Base-by-base conservation (phyloP, 2,888 invertebrate species). In the Biston stratarius region DNA sequence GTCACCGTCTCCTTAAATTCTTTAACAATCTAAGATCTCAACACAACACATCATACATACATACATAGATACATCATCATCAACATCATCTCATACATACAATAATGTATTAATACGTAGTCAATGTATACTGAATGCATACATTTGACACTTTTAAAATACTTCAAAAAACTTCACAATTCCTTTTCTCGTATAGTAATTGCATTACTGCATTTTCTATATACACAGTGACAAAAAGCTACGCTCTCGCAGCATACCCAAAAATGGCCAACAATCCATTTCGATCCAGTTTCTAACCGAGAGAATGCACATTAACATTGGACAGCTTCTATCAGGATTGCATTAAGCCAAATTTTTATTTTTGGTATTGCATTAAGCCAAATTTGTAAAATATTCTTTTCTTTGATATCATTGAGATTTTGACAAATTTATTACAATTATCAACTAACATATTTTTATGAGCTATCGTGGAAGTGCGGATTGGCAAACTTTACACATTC, bases 261-360 rank as follows among this genome's bases (percentile, higher is more conserved):
- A 89, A 88, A 88, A 86, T 79, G 88, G 90, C 74, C 64, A 78
- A 81, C 78, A 78, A 78, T 77, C 75, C 71, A 68, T 77, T 76
- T 73, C 81, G 85, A 86, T 88, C 88, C 89, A 89, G 89, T 89
- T 89, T 85, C 88, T 86, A 89, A 87, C 80, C 80, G 76, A 77
- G 78, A 80, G 76, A 76, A 71, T 64, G 77, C 76, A 47, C 63
- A 47, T 68, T 63, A 77, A 81, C 74, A 74, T 73, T 67, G 64
- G 70, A 67, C 64, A 58, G 59, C 60, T 61, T 64, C 67, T 73
- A 76, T 65, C 56, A 36, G 53, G 53, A 64, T 67, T 67, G 61
- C 67, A 11, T 60, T 63, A 64, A 7, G 57, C 34, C 68, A 38
- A 38, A 38, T 24, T 24, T 24, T 24, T 24, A 3, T 24, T 24